These are phyloP conservation scores for Brachionus sp. DNA, from an alignment of 1,140 invertebrate genomes.

Conservation along the genomic window DNA sequence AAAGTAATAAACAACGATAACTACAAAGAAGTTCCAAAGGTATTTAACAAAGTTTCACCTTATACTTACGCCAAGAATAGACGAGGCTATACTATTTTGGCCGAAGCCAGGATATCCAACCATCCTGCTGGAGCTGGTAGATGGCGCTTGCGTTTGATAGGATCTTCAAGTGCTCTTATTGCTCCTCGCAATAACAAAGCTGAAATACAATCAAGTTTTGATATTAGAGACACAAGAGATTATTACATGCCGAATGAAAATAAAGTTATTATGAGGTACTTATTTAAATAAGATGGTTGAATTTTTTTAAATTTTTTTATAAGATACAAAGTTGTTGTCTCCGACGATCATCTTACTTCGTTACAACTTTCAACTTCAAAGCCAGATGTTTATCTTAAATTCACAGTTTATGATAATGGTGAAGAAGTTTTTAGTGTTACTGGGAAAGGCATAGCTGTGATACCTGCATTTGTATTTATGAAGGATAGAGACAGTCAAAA, in stretches of 20 bases:
- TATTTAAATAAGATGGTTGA: not conserved
- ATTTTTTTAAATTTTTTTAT: not conserved
- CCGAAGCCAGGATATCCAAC: constrained; percentile 54
- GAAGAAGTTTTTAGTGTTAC: constrained; percentile 53
- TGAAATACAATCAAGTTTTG: constrained; percentile 55
- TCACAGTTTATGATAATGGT: constrained; percentile 56
- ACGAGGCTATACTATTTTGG: constrained; percentile 59
- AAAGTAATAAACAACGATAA: constrained; percentile 59
- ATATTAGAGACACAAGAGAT: constrained; percentile 54
- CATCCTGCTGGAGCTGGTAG: constrained; percentile 51
- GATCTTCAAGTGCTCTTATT: constrained; percentile 54
- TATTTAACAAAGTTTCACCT: constrained; percentile 59
- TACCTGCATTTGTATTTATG: constrained; percentile 56
- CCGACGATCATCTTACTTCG: constrained; percentile 56
- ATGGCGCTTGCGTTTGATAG: constrained; percentile 59
- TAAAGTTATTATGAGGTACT: constrained; percentile 53
- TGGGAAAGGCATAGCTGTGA: constrained; percentile 57
- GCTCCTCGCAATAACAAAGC: constrained; percentile 48
- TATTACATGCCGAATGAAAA: constrained; percentile 57
- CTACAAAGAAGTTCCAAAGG: constrained; percentile 54
- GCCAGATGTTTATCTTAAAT: constrained; percentile 56
- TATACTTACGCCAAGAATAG: constrained; percentile 59
- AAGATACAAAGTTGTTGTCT: constrained; percentile 56
- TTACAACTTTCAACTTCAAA: constrained; percentile 58
- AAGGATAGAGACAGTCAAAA: constrained; percentile 49